phyloP scores from a whole-genome alignment of 1,140 invertebrate genomes.

The Chlorops oryzae region DNA sequence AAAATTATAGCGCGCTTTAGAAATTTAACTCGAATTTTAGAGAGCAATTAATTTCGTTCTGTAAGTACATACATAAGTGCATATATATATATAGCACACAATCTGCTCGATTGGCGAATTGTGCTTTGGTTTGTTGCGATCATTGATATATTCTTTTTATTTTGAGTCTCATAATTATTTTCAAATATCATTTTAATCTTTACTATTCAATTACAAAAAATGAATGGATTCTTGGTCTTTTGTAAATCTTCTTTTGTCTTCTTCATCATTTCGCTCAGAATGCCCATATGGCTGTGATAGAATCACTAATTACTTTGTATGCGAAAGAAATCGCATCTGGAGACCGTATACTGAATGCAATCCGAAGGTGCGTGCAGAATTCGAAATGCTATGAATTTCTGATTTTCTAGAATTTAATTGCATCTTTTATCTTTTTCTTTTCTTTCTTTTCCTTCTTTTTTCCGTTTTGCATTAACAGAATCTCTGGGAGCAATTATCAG shows the following conservation, averaged over 20 bases:
- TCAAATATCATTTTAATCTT: too few relatives aligned
- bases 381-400: slow-evolving; percentile 11
- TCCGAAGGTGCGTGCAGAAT: slow-evolving; percentile 59
- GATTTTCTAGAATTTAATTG: too few relatives aligned
- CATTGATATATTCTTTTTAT: too few relatives aligned
- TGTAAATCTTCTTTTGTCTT: slow-evolving; percentile 12
- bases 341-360: slow-evolving; percentile 80
- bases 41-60: too few relatives aligned
- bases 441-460: slow-evolving; percentile 5
- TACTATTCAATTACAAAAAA: neutral
- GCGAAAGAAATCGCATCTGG: slow-evolving; percentile 86
- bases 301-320: slow-evolving; percentile 93
- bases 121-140: too few relatives aligned
- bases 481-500: slow-evolving; percentile 47
- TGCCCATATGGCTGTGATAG: slow-evolving; percentile 94
- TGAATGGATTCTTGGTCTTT: neutral
- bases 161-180: too few relatives aligned
- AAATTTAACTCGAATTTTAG: too few relatives aligned
- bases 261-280: slow-evolving; percentile 54
- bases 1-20: too few relatives aligned
- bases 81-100: too few relatives aligned
- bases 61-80: too few relatives aligned
- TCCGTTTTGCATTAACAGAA: slow-evolving; percentile 30
- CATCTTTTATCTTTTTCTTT: slow-evolving; percentile 27
- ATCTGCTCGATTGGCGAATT: too few relatives aligned